These are phyloP conservation scores for Palloptera scutellata DNA, from an alignment of 2,888 invertebrate genomes.

Conservation along the genomic window DNA sequence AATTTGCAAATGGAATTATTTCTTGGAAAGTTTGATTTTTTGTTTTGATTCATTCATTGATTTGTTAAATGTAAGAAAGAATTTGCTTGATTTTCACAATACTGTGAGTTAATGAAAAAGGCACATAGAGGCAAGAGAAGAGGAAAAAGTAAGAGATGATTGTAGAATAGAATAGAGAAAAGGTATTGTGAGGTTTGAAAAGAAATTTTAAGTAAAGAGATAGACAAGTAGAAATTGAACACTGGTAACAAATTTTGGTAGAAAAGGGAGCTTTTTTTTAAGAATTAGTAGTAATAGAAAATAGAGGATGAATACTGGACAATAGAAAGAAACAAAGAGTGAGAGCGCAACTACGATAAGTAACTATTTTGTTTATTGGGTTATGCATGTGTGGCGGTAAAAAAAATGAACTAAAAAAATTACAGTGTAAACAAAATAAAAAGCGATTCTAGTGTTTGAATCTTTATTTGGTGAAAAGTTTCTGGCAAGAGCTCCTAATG, in stretches of 20 bases:
- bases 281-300: conserved; percentile 14
- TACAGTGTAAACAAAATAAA: too few species aligned
- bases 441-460: too few species aligned
- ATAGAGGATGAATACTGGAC: conserved; percentile 19
- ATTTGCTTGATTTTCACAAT: not conserved
- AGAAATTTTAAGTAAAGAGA: not conserved
- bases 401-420: not conserved
- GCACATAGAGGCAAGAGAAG: conserved; percentile 2
- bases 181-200: not conserved
- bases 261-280: not conserved
- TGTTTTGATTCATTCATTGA: conserved; percentile 7
- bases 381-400: not conserved
- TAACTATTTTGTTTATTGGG: not conserved
- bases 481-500: too few species aligned
- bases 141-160: not conserved
- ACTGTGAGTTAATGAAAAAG: conserved; percentile 9
- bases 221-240: not conserved
- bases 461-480: too few species aligned
- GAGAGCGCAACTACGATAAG: conserved; percentile 1
- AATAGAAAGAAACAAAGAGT: conserved; percentile 16
- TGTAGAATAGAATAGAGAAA: not conserved
- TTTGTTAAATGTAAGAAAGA: not conserved
- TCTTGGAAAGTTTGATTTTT: conserved; percentile 14
- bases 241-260: not conserved
- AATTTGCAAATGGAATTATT: conserved; percentile 17